Percentiles rank a stretch among this genome's conserved stretches.
phyloP scores from a whole-genome alignment of 2,797 vertebrate genomes.

The Phalloptychus januarius region DNA sequence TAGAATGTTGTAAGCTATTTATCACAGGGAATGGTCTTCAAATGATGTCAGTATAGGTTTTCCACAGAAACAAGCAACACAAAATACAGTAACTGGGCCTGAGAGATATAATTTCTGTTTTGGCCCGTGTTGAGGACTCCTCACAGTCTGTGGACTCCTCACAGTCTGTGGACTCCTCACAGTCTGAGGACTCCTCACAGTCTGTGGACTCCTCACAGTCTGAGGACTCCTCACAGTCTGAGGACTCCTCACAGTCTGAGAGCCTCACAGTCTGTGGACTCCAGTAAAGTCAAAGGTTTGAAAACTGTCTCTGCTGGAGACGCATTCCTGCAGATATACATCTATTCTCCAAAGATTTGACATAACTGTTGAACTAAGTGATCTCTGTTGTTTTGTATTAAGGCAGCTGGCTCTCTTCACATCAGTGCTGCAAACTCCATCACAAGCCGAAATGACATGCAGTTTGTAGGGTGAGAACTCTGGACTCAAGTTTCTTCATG shows the following conservation, averaged over 20 bases:
- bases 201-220: too few relatives aligned
- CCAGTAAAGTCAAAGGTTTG: background rate
- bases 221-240: background rate
- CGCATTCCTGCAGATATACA: background rate
- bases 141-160: background rate
- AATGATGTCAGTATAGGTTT: background rate
- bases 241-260: background rate
- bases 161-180: too few relatives aligned
- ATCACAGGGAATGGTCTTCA: background rate
- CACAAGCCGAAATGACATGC: background rate
- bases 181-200: too few relatives aligned
- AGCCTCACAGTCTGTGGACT: background rate
- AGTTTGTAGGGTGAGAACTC: background rate
- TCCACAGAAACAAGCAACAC: background rate
- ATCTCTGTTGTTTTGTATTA: background rate
- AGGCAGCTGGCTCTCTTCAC: background rate
- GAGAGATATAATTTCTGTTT: background rate
- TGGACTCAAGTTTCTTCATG: background rate
- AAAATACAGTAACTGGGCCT: background rate
- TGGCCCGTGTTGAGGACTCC: background rate
- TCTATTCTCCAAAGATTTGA: background rate
- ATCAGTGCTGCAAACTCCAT: background rate
- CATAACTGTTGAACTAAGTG: background rate
- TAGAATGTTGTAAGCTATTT: background rate
- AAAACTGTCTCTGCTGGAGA: constrained; percentile 1